Conservation (phyloP, 2,888 invertebrate species). For the Baronia brevicornis region DNA sequence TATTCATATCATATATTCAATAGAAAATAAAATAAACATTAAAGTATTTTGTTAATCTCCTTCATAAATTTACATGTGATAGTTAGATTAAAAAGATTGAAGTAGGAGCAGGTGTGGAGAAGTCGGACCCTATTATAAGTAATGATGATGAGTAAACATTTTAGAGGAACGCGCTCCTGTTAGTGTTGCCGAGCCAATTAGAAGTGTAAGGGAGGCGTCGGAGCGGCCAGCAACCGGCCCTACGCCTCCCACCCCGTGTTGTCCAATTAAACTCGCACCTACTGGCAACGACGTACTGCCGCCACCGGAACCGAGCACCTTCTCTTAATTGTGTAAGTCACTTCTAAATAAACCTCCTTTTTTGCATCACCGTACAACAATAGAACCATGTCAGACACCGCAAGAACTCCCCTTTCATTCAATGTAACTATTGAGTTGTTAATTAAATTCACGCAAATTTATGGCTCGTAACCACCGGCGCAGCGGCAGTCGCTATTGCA, state of each 20-base stretch:
- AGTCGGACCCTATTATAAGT: conserved; percentile 43
- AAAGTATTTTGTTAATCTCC: conserved; percentile 4
- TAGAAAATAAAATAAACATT: conserved; percentile 3
- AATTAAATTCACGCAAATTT: conserved; percentile 68
- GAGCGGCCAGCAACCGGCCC: conserved; percentile 29
- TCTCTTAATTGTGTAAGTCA: conserved; percentile 66
- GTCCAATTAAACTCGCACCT: conserved; percentile 66
- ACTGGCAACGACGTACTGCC: conserved; percentile 27
- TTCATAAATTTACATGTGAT: conserved; percentile 16
- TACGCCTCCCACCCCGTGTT: conserved; percentile 33
- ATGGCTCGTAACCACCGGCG: conserved; percentile 27
- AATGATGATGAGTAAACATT: conserved; percentile 52
- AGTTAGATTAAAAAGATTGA: conserved; percentile 9
- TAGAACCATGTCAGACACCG: conserved; percentile 64
- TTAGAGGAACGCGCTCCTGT: conserved; percentile 50
- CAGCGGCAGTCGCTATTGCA: conserved; percentile 30
- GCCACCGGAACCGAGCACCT: conserved; percentile 38
- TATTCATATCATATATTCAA: not conserved
- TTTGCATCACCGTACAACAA: conserved; percentile 62
- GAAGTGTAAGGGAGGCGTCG: conserved; percentile 51
- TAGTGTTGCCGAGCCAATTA: conserved; percentile 68
- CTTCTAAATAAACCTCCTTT: conserved; percentile 66
- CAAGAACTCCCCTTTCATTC: conserved; percentile 60
- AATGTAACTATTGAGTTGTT: conserved; percentile 67
- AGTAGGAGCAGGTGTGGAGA: conserved; percentile 34